Base-by-base conservation (phyloP, 2,888 invertebrate genomes). In the Endomychus coccineus region DNA sequence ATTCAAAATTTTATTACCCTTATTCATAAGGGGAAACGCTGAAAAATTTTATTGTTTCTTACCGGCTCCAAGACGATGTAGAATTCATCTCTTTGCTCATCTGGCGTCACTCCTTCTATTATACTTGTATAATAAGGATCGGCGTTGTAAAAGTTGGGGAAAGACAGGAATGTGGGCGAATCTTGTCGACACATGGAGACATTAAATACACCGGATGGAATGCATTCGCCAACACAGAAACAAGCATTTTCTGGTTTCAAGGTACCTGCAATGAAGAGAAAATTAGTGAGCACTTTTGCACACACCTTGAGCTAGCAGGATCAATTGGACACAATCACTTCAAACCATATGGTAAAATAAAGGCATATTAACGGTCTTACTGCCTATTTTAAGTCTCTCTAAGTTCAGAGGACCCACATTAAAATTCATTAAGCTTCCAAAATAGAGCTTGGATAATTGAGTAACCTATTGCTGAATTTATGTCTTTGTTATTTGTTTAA, bases 101-200 rank as follows among this genome's bases (percentile, higher is more conserved):
- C 71, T 0, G 89, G 86, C 2, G 64, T 50, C 60, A 90, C 57
- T 0, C 89, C 89, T 1, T 68, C 67, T 2, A 88, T 75, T 25
- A 69, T 66, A 4, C 78, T 67, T 7, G 67, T 50, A 39, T 83
- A 78, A 39, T 64, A 68, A 0, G 77, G 75, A 64, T 86, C 87
- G 0, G 75, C 88, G 49, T 78, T 72, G 55, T 78, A 71, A 64
- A 86, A 89, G 64, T 90, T 89, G 0, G 90, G 89, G 51, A 83
- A 75, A 1, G 87, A 84, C 49, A 86, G 72, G 56, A 85, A 85
- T 0, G 81, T 79, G 0, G 90, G 90, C 0, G 87, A 82, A 10
- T 82, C 83, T 54, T 71, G 80, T 27, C 85, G 74, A 46, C 85
- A 86, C 0, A 80, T 68, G 0, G 83, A 81, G 11, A 84, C 75